phyloP scores from a whole-genome alignment of 2,113 vertebrate genomes.

The cat (Felis catus) region DNA sequence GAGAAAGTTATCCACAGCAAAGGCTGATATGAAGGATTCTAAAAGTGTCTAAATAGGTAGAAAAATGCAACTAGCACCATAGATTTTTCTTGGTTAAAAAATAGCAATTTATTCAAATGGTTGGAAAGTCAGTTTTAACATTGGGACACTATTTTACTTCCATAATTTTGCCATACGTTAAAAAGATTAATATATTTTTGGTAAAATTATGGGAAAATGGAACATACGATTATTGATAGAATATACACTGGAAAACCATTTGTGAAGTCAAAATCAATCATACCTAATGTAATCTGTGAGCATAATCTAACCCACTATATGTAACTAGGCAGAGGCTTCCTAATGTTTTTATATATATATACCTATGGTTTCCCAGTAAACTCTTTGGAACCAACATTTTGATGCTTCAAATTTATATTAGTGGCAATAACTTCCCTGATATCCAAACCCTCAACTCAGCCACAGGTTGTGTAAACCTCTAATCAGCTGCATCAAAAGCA shows the following conservation, averaged over 20 bases:
- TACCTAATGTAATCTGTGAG: background rate
- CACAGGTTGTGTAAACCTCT: background rate
- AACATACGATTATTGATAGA: background rate
- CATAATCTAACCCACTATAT: background rate
- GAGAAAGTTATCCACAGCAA: slow-evolving; percentile 36
- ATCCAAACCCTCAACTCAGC: background rate
- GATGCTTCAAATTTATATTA: background rate
- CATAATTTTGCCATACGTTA: background rate
- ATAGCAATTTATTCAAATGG: background rate
- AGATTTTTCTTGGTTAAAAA: background rate
- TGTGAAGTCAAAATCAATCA: background rate
- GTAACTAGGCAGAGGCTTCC: background rate
- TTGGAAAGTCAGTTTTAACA: background rate
- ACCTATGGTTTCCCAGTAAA: background rate
- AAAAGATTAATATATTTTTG: background rate
- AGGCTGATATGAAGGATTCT: background rate
- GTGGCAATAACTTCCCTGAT: background rate
- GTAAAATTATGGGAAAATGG: background rate
- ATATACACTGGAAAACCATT: background rate
- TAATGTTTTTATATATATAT: background rate
- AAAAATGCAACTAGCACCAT: background rate
- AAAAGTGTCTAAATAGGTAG: background rate
- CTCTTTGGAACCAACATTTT: background rate
- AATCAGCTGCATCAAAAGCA: background rate
- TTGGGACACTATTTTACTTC: background rate